These are phyloP conservation scores for Lagodon rhomboides DNA, from an alignment of 2,797 vertebrate genomes.

Conservation along the genomic window DNA sequence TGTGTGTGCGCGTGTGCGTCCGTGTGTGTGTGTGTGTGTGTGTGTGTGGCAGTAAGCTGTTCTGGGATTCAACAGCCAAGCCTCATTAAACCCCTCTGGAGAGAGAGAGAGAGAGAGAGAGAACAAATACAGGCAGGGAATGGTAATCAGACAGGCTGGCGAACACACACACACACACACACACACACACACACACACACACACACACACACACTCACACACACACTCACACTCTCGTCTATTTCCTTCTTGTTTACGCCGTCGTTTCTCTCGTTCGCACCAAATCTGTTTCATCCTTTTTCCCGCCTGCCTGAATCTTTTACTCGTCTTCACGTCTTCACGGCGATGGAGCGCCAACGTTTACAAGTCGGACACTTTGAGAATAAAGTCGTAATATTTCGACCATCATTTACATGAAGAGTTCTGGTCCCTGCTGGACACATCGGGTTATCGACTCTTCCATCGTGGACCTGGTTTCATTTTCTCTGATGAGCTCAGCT, in stretches of 20 bases:
- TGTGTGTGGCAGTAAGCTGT: constrained; percentile 63
- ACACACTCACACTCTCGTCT: constrained; percentile 5
- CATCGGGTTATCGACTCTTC: neutral
- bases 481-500: no score
- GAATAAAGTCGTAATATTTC: neutral
- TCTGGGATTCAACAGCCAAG: constrained; percentile 76
- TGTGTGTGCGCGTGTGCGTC: constrained; percentile 16
- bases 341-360: no score
- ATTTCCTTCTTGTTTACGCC: constrained; percentile 22
- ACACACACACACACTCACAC: neutral
- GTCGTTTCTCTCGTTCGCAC: constrained; percentile 10
- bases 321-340: no score
- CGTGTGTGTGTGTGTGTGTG: constrained; percentile 36
- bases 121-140: constrained; percentile 66
- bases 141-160: constrained; percentile 56
- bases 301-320: neutral
- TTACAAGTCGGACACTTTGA: no score
- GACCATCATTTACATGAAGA: no score
- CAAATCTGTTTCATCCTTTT: constrained; percentile 4
- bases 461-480: neutral
- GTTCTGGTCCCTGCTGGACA: neutral
- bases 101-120: constrained; percentile 47
- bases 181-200: neutral
- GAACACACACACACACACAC: neutral
- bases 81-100: constrained; percentile 78